phyloP scores from a whole-genome alignment of 2,888 invertebrate genomes.

The Heliconius erato region DNA sequence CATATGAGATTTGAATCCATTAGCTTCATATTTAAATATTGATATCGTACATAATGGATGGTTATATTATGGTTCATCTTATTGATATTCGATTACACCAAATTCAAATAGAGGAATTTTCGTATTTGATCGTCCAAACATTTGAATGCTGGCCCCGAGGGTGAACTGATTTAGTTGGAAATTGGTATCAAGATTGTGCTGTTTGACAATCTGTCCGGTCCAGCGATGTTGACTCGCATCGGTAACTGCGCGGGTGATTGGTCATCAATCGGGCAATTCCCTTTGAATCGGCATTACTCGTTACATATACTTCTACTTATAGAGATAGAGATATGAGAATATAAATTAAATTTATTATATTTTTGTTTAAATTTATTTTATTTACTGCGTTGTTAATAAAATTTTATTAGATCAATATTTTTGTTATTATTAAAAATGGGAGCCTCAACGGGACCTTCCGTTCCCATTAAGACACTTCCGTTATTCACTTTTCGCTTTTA shows the following conservation, averaged over 20 bases:
- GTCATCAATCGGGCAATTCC: not conserved
- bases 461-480: too few relatives aligned
- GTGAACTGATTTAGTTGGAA: constrained; percentile 10
- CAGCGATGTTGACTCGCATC: constrained; percentile 2
- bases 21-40: not conserved
- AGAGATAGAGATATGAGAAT: not conserved
- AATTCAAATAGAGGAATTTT: not conserved
- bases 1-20: not conserved
- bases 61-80: not conserved
- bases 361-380: not conserved
- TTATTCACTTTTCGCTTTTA: too few relatives aligned
- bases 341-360: not conserved
- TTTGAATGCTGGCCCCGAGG: not conserved
- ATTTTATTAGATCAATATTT: too few relatives aligned
- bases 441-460: too few relatives aligned
- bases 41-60: not conserved
- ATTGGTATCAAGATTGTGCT: constrained; percentile 19
- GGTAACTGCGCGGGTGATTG: constrained; percentile 8
- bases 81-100: not conserved
- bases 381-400: not conserved
- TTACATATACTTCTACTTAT: not conserved
- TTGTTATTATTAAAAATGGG: too few relatives aligned
- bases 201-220: constrained; percentile 18
- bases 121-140: not conserved
- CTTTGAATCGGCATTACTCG: not conserved